Base-by-base conservation (phyloP, 2,113 vertebrate species). In the Sitta europaea region DNA sequence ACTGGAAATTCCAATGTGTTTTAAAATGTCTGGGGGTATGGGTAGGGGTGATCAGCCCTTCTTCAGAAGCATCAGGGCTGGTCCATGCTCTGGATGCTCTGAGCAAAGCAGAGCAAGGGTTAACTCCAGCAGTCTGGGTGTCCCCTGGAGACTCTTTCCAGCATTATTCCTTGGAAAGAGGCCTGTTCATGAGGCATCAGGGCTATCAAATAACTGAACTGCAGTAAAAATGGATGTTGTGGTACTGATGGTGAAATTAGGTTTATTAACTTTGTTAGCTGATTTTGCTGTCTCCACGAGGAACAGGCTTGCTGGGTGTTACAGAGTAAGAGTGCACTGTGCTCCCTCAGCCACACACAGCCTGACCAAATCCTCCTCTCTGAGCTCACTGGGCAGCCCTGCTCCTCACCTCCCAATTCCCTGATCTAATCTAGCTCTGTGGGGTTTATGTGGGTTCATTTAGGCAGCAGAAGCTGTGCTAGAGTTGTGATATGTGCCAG, bases 381-480 rank as follows among this genome's bases (percentile, higher is more conserved):
- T 24, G 91, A 95, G 94, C 97, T 96, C 94, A 83, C 97, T 92
- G 97, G 96, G 96, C 96, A 95, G 96, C 84, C 90, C 92, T 97
- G 92, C 97, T 95, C 93, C 88, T 98, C 94, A 91, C 96, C 96
- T 98, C 97, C 97, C 98, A 98, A 97, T 98, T 98, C 98, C 98
- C 98, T 98, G 97, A 98, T 98, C 98, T 98, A 98, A 98, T 98
- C 97, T 97, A 97, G 96, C 96, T 97, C 97, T 38, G 90, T 97
- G 97, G 97, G 97, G 94, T 97, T 97, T 96, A 89, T 94, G 77
- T 86, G 96, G 95, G 95, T 96, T 98, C 98, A 97, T 97, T 98
- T 98, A 96, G 97, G 96, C 96, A 97, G 71, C 95, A 97, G 97
- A 98, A 97, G 97, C 96, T 96, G 95, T 90, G 97, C 96, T 97